phyloP scores from a whole-genome alignment of 2,797 vertebrate genomes.

The Fringilla coelebs region DNA sequence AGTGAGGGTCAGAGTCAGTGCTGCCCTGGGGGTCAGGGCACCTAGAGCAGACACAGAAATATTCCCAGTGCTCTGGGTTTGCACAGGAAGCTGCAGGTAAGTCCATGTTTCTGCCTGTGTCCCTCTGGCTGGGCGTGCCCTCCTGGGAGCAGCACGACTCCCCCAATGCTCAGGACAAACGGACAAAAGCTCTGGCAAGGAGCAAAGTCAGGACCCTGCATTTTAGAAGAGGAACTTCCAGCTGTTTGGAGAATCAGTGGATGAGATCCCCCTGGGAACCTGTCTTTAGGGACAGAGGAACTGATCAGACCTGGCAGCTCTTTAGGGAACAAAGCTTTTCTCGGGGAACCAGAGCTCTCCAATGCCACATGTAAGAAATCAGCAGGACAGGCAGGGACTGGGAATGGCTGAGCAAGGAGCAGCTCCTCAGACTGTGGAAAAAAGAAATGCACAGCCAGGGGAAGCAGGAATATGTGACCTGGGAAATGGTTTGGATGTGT shows the following conservation, averaged over 20 bases:
- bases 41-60: too few relatives aligned
- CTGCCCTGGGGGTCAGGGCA: too few relatives aligned
- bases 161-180: background rate
- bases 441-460: background rate
- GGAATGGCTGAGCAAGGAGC: background rate
- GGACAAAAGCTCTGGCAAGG: background rate
- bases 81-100: background rate
- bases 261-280: background rate
- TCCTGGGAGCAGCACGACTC: background rate
- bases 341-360: background rate
- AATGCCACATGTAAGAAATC: rapidly evolving
- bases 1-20: too few relatives aligned
- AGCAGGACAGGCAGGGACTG: background rate
- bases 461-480: background rate
- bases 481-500: background rate
- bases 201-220: background rate
- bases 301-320: background rate
- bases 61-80: too few relatives aligned
- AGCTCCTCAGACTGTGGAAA: background rate
- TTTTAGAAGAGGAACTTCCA: background rate
- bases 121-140: background rate
- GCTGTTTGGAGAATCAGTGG: background rate
- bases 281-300: background rate
- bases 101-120: background rate
- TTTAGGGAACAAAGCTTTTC: background rate